These are phyloP conservation scores for Ciconia maguari DNA, from an alignment of 2,113 vertebrate genomes.

Conservation along the genomic window DNA sequence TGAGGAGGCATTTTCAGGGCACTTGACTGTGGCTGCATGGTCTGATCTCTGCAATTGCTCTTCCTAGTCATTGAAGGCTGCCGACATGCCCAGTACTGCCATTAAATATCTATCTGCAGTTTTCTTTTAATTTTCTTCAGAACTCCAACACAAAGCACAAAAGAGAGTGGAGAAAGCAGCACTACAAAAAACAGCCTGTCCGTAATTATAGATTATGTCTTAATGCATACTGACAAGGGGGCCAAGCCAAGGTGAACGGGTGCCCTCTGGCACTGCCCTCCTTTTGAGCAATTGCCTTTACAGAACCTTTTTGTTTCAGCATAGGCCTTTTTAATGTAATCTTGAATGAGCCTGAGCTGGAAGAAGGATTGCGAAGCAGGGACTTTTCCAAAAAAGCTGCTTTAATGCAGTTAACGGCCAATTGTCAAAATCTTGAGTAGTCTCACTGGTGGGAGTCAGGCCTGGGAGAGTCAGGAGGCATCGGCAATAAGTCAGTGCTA, in stretches of 20 bases:
- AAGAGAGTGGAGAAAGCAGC: background rate
- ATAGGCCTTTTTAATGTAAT: background rate
- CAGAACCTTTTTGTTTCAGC: background rate
- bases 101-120: background rate
- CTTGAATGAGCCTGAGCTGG: background rate
- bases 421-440: background rate
- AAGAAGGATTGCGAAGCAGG: background rate
- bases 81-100: background rate
- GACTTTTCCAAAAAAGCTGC: background rate
- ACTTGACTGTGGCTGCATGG: background rate
- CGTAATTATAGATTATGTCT: background rate
- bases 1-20: background rate
- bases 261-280: background rate
- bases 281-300: background rate
- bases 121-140: background rate
- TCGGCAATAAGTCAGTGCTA: background rate
- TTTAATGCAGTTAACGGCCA: background rate
- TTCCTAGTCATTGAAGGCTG: background rate
- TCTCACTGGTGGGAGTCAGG: background rate
- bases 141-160: slow-evolving; percentile 3
- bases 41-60: background rate
- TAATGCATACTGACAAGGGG: background rate
- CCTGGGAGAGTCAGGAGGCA: background rate
- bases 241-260: background rate
- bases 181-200: background rate